These are phyloP conservation scores for Propithecus perrieri DNA, from an alignment of 2,797 vertebrate genomes.

Conservation along the genomic window DNA sequence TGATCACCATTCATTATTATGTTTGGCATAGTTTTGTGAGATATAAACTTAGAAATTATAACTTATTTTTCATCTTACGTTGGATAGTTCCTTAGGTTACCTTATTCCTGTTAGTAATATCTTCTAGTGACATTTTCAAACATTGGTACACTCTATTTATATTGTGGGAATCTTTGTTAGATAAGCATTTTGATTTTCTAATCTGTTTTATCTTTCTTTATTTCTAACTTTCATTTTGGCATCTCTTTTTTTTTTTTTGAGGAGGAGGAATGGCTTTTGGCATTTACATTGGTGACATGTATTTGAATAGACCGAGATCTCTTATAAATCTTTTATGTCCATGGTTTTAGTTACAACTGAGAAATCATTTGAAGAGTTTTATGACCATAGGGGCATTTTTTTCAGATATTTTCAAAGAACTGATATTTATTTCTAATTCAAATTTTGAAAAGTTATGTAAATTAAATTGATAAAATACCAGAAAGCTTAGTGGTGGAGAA, in stretches of 20 bases:
- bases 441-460: conserved; percentile 39
- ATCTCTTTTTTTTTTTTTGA: neutral
- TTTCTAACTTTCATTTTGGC: conserved; percentile 30
- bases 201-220: neutral
- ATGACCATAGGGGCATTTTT: neutral
- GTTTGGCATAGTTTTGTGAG: neutral
- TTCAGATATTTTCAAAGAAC: conserved; percentile 19
- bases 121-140: neutral
- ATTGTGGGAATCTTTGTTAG: neutral
- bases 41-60: neutral
- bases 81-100: neutral
- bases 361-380: conserved; percentile 19
- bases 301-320: conserved; percentile 9
- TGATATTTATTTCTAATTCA: conserved; percentile 38
- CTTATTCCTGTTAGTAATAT: neutral
- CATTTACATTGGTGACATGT: neutral
- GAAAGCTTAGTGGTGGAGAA: conserved; percentile 8
- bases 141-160: neutral
- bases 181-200: neutral
- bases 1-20: neutral
- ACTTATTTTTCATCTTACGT: neutral
- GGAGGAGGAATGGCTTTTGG: neutral
- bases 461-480: neutral
- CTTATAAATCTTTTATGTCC: neutral
- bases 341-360: conserved; percentile 17